phyloP scores from a whole-genome alignment of 2,888 invertebrate species.

The Drosophila sordidapex region DNA sequence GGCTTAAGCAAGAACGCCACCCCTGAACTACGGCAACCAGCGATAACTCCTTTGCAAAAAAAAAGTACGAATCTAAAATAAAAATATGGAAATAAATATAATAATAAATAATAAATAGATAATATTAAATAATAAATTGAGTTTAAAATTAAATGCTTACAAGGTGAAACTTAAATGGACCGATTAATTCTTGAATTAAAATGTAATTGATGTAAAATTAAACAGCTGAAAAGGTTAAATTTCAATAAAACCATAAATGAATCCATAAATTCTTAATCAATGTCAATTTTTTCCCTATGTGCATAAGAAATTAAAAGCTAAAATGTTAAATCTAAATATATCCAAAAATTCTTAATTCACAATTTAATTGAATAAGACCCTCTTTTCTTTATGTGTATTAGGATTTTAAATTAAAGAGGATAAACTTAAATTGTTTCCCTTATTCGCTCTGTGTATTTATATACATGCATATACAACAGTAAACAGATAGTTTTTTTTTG shows the following conservation, averaged over 20 bases:
- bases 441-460: constrained; percentile 1
- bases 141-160: too few species aligned
- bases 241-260: too few species aligned
- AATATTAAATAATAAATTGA: background rate
- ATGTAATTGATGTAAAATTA: background rate
- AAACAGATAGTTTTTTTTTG: constrained; percentile 1
- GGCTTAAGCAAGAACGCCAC: constrained; percentile 15
- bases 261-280: too few species aligned
- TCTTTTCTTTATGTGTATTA: background rate
- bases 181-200: too few species aligned
- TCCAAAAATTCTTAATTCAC: background rate
- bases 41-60: constrained; percentile 21
- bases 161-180: too few species aligned
- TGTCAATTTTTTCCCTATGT: too few species aligned
- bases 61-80: background rate
- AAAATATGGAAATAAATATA: background rate
- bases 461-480: background rate
- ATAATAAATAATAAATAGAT: background rate
- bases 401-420: background rate
- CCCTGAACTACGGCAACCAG: constrained; percentile 7
- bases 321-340: background rate
- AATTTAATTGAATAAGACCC: too few species aligned
- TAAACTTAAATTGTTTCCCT: background rate
- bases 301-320: background rate
- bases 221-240: background rate